Evolutionary conservation across 2,113 vertebrate genomes (phyloP), one percentile per base, ranked within the genome.

Genomic region (Ibidorhyncha struthersii): DNA sequence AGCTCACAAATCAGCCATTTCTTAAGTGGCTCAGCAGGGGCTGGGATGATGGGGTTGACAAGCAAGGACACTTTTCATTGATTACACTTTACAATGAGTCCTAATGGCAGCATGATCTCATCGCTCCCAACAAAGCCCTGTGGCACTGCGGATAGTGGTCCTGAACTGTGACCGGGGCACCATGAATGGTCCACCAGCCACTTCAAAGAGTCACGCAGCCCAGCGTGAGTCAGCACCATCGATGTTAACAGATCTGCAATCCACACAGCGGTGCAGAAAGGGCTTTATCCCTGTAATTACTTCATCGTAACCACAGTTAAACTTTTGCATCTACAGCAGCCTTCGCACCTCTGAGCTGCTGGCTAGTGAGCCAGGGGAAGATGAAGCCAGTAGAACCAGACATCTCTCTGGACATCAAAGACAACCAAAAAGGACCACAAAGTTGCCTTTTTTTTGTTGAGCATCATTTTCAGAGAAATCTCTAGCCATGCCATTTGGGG

Each of bases 141-240:
- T 14, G 32, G 14, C 40, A 18, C 45, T 14, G 25, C 0, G 2
- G 34, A 17, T 29, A 55, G n/a, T 40, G 56, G 36, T 52, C 80
- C 41, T 81, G 47, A 27, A 41, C 23, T 20, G 30, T 43, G 18
- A 40, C 29, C 50, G n/a, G 53, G 30, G 62, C 41, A 47, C 13
- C 49, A 2, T 0, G 17, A 72, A 21, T 1, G 8, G 56, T 14
- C 49, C 80, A 63, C 6, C 12, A 49, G 30, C 32, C 15, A 1
- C 45, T 76, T 53, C 72, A 21, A 1, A 63, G 66, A 22, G 49
- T 74, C 66, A 17, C 4, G 0, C 14, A 70, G 55, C 49, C 71
- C 59, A 26, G 29, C 1, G 2, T 2, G 13, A 63, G 40, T 8
- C 40, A 53, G 27, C 36, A 25, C 10, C 61, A 30, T 14, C 14